Conservation (phyloP, 2,113 vertebrate species). For the Sinosuthora webbiana region DNA sequence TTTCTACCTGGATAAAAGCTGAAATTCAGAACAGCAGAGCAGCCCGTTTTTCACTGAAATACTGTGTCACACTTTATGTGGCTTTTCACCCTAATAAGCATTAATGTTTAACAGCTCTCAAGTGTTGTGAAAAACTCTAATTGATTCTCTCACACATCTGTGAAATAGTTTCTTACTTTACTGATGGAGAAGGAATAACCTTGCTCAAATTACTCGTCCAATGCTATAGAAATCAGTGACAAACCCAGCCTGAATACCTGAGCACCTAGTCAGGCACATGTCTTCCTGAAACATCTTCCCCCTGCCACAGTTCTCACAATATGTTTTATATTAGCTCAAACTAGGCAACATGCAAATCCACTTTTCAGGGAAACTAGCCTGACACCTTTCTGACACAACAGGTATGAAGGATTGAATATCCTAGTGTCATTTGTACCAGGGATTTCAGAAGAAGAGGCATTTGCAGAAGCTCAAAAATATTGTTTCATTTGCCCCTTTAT, state of each 20-base stretch:
- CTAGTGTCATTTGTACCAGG: background rate
- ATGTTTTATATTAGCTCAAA: background rate
- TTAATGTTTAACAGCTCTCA: background rate
- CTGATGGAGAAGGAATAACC: background rate
- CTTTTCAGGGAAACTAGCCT: background rate
- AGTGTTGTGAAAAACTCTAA: background rate
- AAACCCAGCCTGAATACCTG: background rate
- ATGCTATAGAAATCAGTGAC: background rate
- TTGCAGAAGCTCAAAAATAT: background rate
- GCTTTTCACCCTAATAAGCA: background rate
- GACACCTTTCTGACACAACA: background rate
- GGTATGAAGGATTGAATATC: background rate
- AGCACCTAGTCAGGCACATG: background rate
- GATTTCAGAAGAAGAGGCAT: background rate
- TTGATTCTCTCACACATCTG: background rate
- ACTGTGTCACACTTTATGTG: background rate
- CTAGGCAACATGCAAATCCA: fast-evolving
- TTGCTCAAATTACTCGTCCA: background rate
- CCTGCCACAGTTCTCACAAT: fast-evolving
- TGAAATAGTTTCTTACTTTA: background rate
- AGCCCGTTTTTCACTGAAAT: background rate
- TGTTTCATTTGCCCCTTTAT: fast-evolving
- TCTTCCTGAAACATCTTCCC: background rate
- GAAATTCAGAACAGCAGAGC: too few species aligned
- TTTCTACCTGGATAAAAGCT: too few species aligned